Evolutionary conservation across 2,113 vertebrate genomes (phyloP).

Genomic region (Notothenia rossii): DNA sequence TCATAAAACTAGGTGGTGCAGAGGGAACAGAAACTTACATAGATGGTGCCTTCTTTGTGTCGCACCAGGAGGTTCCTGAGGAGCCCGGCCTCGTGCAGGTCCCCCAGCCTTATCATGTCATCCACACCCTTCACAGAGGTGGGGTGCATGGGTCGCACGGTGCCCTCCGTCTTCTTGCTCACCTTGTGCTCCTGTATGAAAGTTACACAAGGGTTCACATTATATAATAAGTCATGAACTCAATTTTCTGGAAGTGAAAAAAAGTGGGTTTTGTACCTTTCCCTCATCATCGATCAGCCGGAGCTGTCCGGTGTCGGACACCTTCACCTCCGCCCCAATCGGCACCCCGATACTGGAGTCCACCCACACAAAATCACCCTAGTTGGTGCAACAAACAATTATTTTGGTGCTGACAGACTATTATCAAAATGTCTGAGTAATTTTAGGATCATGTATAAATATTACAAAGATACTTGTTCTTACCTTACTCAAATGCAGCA

Average conservation of each 20-base stretch:
- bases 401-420: background rate
- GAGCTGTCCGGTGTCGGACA: slow-evolving; percentile 87
- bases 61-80: slow-evolving; percentile 95
- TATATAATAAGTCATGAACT: background rate
- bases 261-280: slow-evolving; percentile 85
- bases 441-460: background rate
- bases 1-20: slow-evolving; percentile 63
- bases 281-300: slow-evolving; percentile 94
- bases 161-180: slow-evolving; percentile 76
- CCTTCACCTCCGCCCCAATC: slow-evolving; percentile 90
- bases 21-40: slow-evolving; percentile 85
- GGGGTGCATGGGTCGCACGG: slow-evolving; percentile 90
- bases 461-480: slow-evolving; percentile 15
- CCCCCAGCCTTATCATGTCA: slow-evolving; percentile 95
- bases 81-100: slow-evolving; percentile 94
- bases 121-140: slow-evolving; percentile 91
- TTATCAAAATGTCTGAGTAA: no score
- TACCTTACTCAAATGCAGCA: slow-evolving; percentile 84
- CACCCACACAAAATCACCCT: slow-evolving; percentile 98
- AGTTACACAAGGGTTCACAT: background rate
- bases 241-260: background rate
- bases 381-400: background rate
- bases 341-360: slow-evolving; percentile 83
- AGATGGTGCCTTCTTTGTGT: slow-evolving; percentile 92
- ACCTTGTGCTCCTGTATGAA: slow-evolving; percentile 90